Conservation (phyloP, 2,888 invertebrate genomes). For the Zaprionus obscuricornis region DNA sequence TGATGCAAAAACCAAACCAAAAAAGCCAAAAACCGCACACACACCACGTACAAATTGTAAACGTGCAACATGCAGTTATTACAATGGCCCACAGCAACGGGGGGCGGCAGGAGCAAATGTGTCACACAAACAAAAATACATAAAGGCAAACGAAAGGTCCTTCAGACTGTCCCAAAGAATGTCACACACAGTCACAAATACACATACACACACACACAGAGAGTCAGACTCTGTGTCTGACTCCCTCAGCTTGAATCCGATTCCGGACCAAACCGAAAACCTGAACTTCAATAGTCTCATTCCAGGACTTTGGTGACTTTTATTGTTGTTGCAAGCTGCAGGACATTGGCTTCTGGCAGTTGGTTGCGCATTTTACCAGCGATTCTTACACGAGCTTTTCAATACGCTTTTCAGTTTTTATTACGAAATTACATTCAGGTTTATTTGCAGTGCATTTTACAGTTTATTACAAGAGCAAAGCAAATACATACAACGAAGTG, state of each 20-base stretch:
- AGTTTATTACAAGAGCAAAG: slow-evolving; percentile 9
- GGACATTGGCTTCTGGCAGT: slow-evolving; percentile 10
- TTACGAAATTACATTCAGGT: slow-evolving; percentile 39
- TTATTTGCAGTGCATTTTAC: slow-evolving; percentile 40
- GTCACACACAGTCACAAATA: slow-evolving; percentile 36
- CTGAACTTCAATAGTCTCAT: background rate
- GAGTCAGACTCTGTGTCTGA: too few relatives aligned
- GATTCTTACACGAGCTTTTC: slow-evolving; percentile 46
- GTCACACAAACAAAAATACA: slow-evolving; percentile 39
- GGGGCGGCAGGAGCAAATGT: slow-evolving; percentile 4
- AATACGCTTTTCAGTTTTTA: slow-evolving; percentile 42
- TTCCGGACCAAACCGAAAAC: background rate
- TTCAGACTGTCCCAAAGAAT: slow-evolving; percentile 41
- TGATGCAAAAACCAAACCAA: slow-evolving; percentile 16
- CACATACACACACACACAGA: background rate
- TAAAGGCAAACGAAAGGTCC: slow-evolving; percentile 6
- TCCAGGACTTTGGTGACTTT: background rate
- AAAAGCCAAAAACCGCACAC: slow-evolving; percentile 21
- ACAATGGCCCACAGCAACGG: slow-evolving; percentile 16
- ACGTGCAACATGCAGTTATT: slow-evolving; percentile 71
- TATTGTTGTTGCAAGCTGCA: too few relatives aligned
- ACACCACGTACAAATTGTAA: slow-evolving; percentile 62
- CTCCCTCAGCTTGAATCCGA: background rate
- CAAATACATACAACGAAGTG: slow-evolving; percentile 17
- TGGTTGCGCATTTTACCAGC: slow-evolving; percentile 53